Percentiles rank a stretch among this genome's conserved stretches.
These are phyloP conservation scores for Elachura formosa DNA, from an alignment of 2,113 vertebrate species.

Conservation along the genomic window DNA sequence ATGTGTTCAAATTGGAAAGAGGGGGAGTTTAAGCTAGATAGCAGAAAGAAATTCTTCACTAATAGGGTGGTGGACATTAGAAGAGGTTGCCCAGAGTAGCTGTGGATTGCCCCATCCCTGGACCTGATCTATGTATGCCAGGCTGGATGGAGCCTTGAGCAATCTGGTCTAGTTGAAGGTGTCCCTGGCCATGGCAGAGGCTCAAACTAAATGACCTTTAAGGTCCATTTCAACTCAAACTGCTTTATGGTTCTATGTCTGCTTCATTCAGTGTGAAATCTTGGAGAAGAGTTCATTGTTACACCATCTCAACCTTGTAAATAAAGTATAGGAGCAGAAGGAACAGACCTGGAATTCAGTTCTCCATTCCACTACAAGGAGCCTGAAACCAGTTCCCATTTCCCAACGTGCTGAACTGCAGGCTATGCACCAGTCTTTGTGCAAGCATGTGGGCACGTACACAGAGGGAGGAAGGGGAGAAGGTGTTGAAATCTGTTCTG, in stretches of 20 bases:
- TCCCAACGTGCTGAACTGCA: background rate
- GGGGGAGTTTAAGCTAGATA: background rate
- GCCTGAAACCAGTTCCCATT: background rate
- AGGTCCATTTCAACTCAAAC: background rate
- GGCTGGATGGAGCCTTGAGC: background rate
- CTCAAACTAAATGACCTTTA: background rate
- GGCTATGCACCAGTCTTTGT: background rate
- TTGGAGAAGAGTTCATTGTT: background rate
- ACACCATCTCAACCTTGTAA: accelerated
- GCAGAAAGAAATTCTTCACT: background rate
- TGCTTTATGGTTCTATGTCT: background rate
- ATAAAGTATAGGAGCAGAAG: background rate
- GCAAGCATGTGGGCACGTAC: background rate
- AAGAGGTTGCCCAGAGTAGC: background rate
- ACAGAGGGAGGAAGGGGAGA: background rate
- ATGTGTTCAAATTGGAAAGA: background rate
- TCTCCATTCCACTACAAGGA: background rate
- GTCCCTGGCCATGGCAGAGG: background rate
- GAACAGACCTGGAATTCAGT: background rate
- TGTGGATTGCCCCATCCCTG: background rate
- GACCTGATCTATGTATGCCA: too few species aligned
- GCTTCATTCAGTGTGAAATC: background rate
- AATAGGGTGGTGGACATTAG: background rate
- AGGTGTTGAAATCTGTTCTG: conserved; percentile 38
- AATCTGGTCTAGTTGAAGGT: background rate